phyloP scores from a whole-genome alignment of 2,113 vertebrate species.

The Tenebrosternarchus preto region DNA sequence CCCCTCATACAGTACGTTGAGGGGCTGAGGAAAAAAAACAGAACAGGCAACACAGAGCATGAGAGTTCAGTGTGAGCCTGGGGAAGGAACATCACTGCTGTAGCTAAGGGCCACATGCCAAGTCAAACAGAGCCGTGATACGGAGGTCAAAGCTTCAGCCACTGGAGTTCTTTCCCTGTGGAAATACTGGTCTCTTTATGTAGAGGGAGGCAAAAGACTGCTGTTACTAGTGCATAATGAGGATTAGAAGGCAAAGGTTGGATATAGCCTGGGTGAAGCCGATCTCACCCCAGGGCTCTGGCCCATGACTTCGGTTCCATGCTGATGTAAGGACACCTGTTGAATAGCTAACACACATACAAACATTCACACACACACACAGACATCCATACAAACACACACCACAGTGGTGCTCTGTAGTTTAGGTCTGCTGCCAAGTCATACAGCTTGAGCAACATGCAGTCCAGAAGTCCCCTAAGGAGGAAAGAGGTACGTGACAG shows the following conservation, averaged over 20 bases:
- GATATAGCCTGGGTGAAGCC: background rate
- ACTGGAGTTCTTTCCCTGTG: background rate
- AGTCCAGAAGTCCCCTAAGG: constrained; percentile 68
- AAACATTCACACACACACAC: constrained; percentile 15
- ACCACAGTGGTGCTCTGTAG: constrained; percentile 7
- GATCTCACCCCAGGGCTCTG: constrained; percentile 2
- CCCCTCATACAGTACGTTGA: background rate
- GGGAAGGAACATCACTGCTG: constrained; percentile 51
- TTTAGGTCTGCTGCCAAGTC: constrained; percentile 68
- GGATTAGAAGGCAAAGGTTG: constrained; percentile 2
- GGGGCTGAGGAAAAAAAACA: constrained; percentile 41
- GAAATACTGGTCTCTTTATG: background rate
- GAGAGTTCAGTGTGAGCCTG: constrained; percentile 27
- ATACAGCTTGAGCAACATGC: constrained; percentile 71
- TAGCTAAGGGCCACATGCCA: constrained; percentile 56
- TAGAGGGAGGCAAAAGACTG: constrained; percentile 4
- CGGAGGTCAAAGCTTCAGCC: background rate
- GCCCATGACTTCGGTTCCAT: constrained; percentile 50
- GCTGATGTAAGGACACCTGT: constrained; percentile 64
- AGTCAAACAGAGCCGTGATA: constrained; percentile 59
- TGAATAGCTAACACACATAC: constrained; percentile 59
- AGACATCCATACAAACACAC: constrained; percentile 20
- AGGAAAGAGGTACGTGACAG: constrained; percentile 74
- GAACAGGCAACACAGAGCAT: constrained; percentile 32
- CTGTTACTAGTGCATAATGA: constrained; percentile 5